Evolutionary conservation across 1,140 invertebrate genomes (phyloP), one percentile per base, ranked within the genome.

Genomic region (Rhynchophorus ferrugineus): DNA sequence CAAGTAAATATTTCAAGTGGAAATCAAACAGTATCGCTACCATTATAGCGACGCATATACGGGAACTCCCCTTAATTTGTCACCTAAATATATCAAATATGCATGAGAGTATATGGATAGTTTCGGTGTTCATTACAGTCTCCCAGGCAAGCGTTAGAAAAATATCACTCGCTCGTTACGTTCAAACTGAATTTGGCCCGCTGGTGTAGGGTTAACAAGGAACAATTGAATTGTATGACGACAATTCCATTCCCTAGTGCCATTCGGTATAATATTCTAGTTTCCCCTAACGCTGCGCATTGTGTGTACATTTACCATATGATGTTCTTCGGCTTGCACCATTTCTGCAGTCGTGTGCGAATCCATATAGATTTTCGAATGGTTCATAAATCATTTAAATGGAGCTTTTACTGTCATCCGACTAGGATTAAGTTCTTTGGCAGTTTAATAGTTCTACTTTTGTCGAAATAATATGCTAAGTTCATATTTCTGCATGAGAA

Each of bases 81-180:
- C 66, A 62, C 66, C 61, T 64, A 68, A 68, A 68, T 66, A 64
- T 64, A 66, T 68, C 64, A 68, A 68, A 66, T 66, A 68, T 66
- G 63, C 64, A 66, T 64, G 61, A 62, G 61, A 58, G 45, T 60
- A 51, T 63, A 65, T 60, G 60, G 57, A 64, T 61, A 57, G 55
- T 47, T 57, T 54, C 56, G 57, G 59, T 58, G 49, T 61, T 49
- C 54, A 49, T 43, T 38, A 56, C 49, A 58, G 47, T 52, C 13
- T 49, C 19, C 58, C 63, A 62, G 35, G 33, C 48, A 29, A 52
- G 46, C 49, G 50, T 21, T 46, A 19, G 13, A 24, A 9, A 41
- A 47, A 42, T 47, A 11, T 49, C 14, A 39, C n/a, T 20, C 42
- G n/a, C 6, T 13, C n/a, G 3, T 53, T 35, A 39, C n/a, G 6